Evolutionary conservation across 2,797 vertebrate species (phyloP), one percentile per base, ranked within the genome.

Genomic region (Hyperoplus lanceolatus): DNA sequence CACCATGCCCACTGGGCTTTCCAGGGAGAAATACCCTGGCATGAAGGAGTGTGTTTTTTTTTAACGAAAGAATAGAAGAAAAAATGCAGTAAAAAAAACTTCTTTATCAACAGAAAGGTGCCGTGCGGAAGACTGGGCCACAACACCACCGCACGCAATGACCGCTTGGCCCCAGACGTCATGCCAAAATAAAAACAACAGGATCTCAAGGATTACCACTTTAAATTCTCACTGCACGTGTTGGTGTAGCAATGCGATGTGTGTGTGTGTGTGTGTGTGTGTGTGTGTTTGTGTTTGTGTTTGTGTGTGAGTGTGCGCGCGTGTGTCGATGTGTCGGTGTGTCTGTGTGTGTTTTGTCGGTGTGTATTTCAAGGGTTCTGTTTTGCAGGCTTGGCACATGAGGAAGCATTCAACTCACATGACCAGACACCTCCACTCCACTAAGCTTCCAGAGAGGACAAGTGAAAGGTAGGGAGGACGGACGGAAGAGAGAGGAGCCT

Each of bases 341-440:
- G 65, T 72, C 63, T 57, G 71, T 76, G 59, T 57, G 50, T 70
- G 53, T 85, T 70, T 70, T 70, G 16, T 51, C 36, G 14, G 81
- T 61, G 84, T 63, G 57, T 81, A 66, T 77, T 70, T 66, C 41
- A 62, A 62, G 49, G 68, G 51, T 59, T 78, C 65, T 75, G 70
- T 82, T 83, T 81, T 72, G 75, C 84, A 71, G 71, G 64, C 77
- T 83, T 89, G 85, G 85, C 89, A 89, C 71, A 41, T 57, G 15
- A 75, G 55, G 53, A 54, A 0, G 63, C 41, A 16, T 72, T 92
- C 84, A 86, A 85, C 82, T 85, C 79, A 89, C 77, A 84, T 84
- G 85, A 88, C 76, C 77, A 75, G 82, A 73, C 67, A 29, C 65
- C 67, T 81, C 54, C 14, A 58, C 79, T 79, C 60, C 50, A 62